Conservation (phyloP, 2,797 vertebrate species). For the Chaetodon trifasciatus region DNA sequence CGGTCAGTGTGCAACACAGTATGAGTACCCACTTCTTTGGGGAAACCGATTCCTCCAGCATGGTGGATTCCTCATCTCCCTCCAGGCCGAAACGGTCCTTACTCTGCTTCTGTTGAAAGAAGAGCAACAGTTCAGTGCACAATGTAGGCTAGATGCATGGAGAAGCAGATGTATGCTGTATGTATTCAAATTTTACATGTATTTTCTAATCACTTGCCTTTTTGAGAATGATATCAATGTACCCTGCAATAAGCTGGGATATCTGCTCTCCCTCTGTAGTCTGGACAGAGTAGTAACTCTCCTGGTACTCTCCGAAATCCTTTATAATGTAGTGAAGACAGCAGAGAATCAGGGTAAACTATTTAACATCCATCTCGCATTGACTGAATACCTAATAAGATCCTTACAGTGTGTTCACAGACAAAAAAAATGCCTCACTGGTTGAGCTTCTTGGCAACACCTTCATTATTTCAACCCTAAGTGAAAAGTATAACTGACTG, state of each 20-base stretch:
- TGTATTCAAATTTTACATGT: background rate
- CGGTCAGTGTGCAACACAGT: slow-evolving; percentile 41
- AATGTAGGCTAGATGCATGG: background rate
- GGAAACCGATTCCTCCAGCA: slow-evolving; percentile 98
- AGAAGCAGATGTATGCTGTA: background rate
- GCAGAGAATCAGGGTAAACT: slow-evolving; percentile 39
- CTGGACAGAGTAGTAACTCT: slow-evolving; percentile 99
- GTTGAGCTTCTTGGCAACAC: slow-evolving; percentile 19
- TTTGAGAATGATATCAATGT: slow-evolving; percentile 99
- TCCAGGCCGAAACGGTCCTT: slow-evolving; percentile 98
- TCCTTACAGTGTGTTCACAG: slow-evolving; percentile 18
- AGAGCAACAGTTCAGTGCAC: slow-evolving; percentile 14
- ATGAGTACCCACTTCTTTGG: slow-evolving; percentile 93
- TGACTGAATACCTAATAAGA: slow-evolving; percentile 28
- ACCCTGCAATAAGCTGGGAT: slow-evolving; percentile 98
- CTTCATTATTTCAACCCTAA: slow-evolving; percentile 45
- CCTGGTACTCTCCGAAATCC: slow-evolving; percentile 99
- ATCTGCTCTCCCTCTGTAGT: slow-evolving; percentile 99
- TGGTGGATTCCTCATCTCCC: slow-evolving; percentile 98
- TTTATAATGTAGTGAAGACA: slow-evolving; percentile 63
- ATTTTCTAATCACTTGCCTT: slow-evolving; percentile 86
- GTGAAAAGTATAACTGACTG: slow-evolving; percentile 46
- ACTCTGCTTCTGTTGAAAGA: slow-evolving; percentile 92
- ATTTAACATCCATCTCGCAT: slow-evolving; percentile 23
- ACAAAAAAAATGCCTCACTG: slow-evolving; percentile 4